Conservation (phyloP, 2,888 invertebrate species). For the Scrobipalpa costella region DNA sequence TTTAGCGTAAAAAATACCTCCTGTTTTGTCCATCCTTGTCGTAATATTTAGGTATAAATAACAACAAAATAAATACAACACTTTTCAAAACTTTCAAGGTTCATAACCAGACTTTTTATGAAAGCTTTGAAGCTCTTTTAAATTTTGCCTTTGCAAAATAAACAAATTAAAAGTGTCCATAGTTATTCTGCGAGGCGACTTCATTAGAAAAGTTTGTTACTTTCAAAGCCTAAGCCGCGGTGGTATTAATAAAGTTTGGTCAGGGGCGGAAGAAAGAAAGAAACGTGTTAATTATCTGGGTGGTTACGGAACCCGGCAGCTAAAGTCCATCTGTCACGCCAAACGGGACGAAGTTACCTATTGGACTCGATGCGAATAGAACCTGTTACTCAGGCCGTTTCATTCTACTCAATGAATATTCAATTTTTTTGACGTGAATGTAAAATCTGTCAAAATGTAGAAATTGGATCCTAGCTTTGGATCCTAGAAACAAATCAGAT, state of each 20-base stretch:
- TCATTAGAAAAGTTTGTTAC: conserved; percentile 79
- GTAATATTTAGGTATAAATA: too few relatives aligned
- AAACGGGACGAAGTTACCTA: conserved; percentile 37
- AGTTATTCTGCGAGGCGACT: conserved; percentile 74
- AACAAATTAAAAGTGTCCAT: conserved; percentile 72
- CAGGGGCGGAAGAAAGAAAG: conserved; percentile 66
- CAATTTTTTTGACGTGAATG: too few relatives aligned
- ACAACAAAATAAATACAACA: neutral
- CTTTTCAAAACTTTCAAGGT: conserved; percentile 25
- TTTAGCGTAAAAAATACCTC: too few relatives aligned
- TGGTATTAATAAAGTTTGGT: conserved; percentile 81
- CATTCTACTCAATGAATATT: too few relatives aligned
- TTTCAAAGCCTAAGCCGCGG: conserved; percentile 73
- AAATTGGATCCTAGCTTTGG: too few relatives aligned
- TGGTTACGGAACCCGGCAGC: conserved; percentile 43
- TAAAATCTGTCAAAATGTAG: too few relatives aligned
- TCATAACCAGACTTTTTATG: neutral
- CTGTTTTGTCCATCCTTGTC: too few relatives aligned
- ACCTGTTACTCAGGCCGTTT: neutral
- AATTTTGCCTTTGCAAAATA: conserved; percentile 53
- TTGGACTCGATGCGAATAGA: conserved; percentile 21
- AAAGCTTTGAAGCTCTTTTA: conserved; percentile 35
- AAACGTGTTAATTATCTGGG: conserved; percentile 77
- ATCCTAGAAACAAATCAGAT: too few relatives aligned
- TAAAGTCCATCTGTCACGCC: conserved; percentile 69